These are phyloP conservation scores for Pachyrhynchus sulphureomaculatus DNA, from an alignment of 1,140 invertebrate species.

Conservation along the genomic window DNA sequence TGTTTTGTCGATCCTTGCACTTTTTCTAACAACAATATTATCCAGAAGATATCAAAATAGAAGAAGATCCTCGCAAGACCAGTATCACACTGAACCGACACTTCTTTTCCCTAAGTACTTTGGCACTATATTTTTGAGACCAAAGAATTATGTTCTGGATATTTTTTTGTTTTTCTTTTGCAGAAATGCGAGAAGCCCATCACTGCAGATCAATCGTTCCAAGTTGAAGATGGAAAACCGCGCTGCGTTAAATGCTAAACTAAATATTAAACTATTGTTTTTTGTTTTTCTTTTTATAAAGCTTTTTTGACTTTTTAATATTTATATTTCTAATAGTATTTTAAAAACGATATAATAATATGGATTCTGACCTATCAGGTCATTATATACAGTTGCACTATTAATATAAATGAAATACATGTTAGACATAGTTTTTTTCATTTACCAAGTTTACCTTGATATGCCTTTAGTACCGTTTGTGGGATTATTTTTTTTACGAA, in stretches of 20 bases:
- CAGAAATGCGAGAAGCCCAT: slow-evolving; percentile 65
- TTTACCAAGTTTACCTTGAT: too few relatives aligned
- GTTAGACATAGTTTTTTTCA: too few relatives aligned
- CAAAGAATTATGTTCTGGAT: slow-evolving; percentile 22
- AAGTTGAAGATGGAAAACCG: slow-evolving; percentile 61
- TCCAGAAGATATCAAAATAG: neutral
- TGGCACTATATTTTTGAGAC: slow-evolving; percentile 26
- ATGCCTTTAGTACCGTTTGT: too few relatives aligned
- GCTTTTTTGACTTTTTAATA: neutral
- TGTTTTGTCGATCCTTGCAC: neutral
- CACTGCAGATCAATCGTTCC: slow-evolving; percentile 59
- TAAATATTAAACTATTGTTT: too few relatives aligned
- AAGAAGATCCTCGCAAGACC: slow-evolving; percentile 9
- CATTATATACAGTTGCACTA: too few relatives aligned
- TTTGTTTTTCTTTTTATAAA: neutral
- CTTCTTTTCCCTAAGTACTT: neutral
- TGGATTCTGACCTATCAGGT: slow-evolving; percentile 9
- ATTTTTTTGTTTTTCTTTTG: slow-evolving; percentile 42
- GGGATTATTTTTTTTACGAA: too few relatives aligned
- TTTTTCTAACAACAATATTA: neutral
- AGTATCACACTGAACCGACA: neutral
- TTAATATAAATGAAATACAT: too few relatives aligned
- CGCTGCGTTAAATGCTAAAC: slow-evolving; percentile 56
- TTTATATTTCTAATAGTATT: neutral
- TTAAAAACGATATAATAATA: neutral